Base-by-base conservation (phyloP, 2,797 vertebrate species). In the Lepus townsendii region DNA sequence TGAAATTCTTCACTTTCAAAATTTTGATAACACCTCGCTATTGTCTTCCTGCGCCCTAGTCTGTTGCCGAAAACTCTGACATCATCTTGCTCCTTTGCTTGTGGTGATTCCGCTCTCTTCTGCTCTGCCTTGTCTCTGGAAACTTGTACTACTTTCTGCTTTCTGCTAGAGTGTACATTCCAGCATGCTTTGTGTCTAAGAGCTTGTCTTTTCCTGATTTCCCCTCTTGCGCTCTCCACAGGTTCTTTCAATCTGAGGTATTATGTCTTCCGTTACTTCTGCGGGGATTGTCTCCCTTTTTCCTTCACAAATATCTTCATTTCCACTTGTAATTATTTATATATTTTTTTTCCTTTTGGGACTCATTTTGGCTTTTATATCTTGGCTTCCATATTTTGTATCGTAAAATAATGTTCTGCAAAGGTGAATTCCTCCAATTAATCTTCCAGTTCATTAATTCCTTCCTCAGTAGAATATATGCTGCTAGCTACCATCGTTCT, bases 241-340 rank as follows among this genome's bases (percentile, higher is more conserved):
- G 17, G 24, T 57, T 50, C 72, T 91, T 90, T 93, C 35, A 83
- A 62, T 60, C 20, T 71, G 54, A 86, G 77, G 9, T 20, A n/a
- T 89, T 86, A 79, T 65, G 60, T 71, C 19, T 91, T 86, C 83
- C 72, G 16, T 90, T 94, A 92, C 90, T 91, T 91, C 32, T 26
- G 26, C 16, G 7, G 7, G 3, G 57, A 72, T 90, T 88, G 42
- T 72, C 27, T 88, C 10, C 38, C 66, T 77, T 83, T 91, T 65
- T 94, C 50, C 27, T 82, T 57, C 27, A 88, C 78, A 87, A 77
- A 69, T 32, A 83, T 94, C 19, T 66, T 93, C 38, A 27, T 87
- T 7, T 62, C 35, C 8, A 75, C 72, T 80, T 72, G 7, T 68
- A 65, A 77, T 1, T 38, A 9, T 52, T 79, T 71, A 57, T 14